Conservation (phyloP, 2,113 vertebrate species). For the Rattus rattus region DNA sequence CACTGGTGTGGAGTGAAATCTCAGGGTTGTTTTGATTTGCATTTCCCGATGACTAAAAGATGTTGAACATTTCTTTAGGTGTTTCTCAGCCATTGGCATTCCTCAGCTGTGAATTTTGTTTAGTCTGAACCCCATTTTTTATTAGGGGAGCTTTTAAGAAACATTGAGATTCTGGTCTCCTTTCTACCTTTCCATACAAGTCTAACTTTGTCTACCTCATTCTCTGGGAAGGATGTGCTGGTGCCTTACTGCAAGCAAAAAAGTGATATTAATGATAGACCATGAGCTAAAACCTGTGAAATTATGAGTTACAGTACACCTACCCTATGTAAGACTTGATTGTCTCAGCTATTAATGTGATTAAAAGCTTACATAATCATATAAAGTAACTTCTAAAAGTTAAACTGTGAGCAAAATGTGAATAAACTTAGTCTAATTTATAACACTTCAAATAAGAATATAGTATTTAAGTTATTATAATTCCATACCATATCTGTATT, state of each 20-base stretch:
- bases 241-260: neutral
- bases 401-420: neutral
- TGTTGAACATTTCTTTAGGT: too few species aligned
- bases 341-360: too few species aligned
- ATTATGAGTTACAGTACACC: neutral
- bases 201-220: neutral
- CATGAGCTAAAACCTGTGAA: neutral
- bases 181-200: rapidly evolving
- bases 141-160: rapidly evolving
- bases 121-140: too few species aligned
- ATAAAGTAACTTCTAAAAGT: neutral
- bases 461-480: neutral
- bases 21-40: too few species aligned
- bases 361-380: neutral
- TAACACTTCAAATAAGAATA: neutral
- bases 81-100: too few species aligned
- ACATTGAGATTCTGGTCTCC: neutral
- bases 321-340: neutral
- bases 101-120: too few species aligned
- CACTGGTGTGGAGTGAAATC: too few species aligned
- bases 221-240: too few species aligned
- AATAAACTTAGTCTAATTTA: neutral
- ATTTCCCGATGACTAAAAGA: too few species aligned
- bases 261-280: too few species aligned
- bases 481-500: neutral